Percentiles rank a stretch among this genome's conserved stretches.
Evolutionary conservation across 2,113 vertebrate genomes (phyloP).

Genomic region (Gadus chalcogrammus): DNA sequence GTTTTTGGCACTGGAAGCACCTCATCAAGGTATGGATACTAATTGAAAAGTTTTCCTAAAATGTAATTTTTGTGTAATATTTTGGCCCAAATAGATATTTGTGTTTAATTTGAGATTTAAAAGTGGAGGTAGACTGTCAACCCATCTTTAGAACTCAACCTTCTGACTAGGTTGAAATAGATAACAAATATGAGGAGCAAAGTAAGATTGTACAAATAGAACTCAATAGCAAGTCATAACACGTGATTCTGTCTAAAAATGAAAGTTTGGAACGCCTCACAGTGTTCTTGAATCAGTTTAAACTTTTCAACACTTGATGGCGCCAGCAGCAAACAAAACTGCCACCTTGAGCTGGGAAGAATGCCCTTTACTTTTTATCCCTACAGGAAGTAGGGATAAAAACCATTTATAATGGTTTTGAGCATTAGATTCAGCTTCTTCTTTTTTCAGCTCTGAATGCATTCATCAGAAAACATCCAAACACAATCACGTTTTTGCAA

Average conservation of each 20-base stretch:
- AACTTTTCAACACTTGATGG: constrained; percentile 58
- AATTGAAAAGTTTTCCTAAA: neutral
- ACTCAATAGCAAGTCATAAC: neutral
- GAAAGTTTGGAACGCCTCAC: neutral
- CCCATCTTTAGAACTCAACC: constrained; percentile 79
- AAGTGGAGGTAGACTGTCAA: constrained; percentile 54
- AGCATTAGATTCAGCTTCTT: too few species aligned
- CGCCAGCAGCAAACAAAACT: constrained; percentile 31
- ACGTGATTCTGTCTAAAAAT: neutral
- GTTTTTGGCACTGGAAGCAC: constrained; percentile 77
- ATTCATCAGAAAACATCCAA: too few species aligned
- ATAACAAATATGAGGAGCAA: constrained; percentile 20
- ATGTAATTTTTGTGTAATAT: neutral
- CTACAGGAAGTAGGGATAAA: too few species aligned
- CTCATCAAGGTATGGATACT: constrained; percentile 43
- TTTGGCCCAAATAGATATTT: neutral
- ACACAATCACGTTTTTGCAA: neutral
- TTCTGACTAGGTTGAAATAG: constrained; percentile 61
- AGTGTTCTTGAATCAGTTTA: neutral
- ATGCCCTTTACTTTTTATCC: too few species aligned
- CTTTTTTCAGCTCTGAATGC: too few species aligned
- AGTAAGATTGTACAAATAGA: constrained; percentile 43
- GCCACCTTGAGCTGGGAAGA: too few species aligned
- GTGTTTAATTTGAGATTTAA: constrained; percentile 18
- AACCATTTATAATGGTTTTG: too few species aligned